phyloP scores from a whole-genome alignment of 1,140 invertebrate genomes.

The Drosophila yakuba region DNA sequence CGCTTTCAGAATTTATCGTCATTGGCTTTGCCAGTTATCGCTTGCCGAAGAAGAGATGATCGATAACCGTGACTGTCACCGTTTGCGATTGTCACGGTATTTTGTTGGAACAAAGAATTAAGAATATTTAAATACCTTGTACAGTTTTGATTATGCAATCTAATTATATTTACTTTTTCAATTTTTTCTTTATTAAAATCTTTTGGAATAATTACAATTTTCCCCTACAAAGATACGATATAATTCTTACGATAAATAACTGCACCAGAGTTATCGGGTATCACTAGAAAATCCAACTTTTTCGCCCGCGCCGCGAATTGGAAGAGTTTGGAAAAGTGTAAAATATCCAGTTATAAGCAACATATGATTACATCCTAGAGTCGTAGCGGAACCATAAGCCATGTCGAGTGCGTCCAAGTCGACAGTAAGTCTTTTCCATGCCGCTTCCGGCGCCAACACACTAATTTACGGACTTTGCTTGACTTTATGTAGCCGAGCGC shows the following conservation, averaged over 20 bases:
- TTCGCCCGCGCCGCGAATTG: constrained; percentile 8
- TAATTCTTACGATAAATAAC: background rate
- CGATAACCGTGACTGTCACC: background rate
- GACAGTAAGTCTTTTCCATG: constrained; percentile 26
- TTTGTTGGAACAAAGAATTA: background rate
- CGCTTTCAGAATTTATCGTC: too few relatives aligned
- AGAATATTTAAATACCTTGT: background rate
- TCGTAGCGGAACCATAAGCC: background rate
- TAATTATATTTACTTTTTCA: too few relatives aligned
- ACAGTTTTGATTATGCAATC: too few relatives aligned
- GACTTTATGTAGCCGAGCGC: constrained; percentile 21
- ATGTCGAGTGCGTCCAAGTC: constrained; percentile 53
- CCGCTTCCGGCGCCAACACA: too few relatives aligned
- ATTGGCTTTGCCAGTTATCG: background rate
- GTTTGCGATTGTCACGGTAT: background rate
- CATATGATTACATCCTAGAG: too few relatives aligned
- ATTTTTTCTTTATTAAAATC: too few relatives aligned
- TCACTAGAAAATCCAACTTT: constrained; percentile 4
- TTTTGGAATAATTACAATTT: too few relatives aligned
- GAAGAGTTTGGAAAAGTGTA: constrained; percentile 4
- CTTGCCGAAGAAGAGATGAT: constrained; percentile 2
- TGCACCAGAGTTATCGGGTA: background rate
- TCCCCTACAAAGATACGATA: too few relatives aligned
- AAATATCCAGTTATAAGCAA: background rate
- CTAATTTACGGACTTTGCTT: background rate